Percentiles rank a stretch among this genome's conserved stretches.
Conservation (phyloP, 2,797 vertebrate genomes). For the Poecilia picta region DNA sequence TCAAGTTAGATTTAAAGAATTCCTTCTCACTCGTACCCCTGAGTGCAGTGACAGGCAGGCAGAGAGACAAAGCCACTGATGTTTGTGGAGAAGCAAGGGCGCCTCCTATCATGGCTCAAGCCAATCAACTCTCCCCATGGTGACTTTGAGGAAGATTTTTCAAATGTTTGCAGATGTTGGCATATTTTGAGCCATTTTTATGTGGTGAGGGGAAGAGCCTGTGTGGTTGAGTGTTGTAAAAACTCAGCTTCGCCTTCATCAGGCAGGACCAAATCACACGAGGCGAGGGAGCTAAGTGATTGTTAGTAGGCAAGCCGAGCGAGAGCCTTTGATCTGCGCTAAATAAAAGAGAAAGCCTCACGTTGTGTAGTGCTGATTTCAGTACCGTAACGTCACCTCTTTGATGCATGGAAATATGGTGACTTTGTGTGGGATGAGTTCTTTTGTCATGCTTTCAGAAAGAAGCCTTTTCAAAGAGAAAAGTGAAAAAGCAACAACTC, state of each 20-base stretch:
- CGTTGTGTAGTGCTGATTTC: conserved; percentile 74
- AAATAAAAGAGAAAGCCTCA: conserved; percentile 79
- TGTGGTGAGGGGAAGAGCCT: conserved; percentile 76
- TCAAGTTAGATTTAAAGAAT: conserved; percentile 43
- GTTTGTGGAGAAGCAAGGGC: conserved; percentile 47
- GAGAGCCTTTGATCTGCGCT: conserved; percentile 76
- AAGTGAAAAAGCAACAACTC: conserved; percentile 58
- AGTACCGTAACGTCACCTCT: conserved; percentile 78
- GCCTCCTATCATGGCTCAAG: conserved; percentile 65
- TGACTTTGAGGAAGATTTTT: conserved; percentile 79
- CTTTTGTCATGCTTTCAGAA: conserved; percentile 81
- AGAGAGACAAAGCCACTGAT: conserved; percentile 56
- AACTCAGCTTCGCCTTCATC: conserved; percentile 78
- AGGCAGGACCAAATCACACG: conserved; percentile 71
- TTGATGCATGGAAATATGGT: conserved; percentile 79
- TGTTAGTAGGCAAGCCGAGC: conserved; percentile 76
- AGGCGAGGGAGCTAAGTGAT: conserved; percentile 76
- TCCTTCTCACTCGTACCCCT: conserved; percentile 35
- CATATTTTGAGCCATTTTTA: conserved; percentile 80
- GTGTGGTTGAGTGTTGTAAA: conserved; percentile 76
- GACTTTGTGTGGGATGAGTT: conserved; percentile 79
- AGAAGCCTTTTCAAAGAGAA: conserved; percentile 71
- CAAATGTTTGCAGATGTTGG: conserved; percentile 86
- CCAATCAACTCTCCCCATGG: conserved; percentile 63
- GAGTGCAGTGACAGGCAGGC: conserved; percentile 46